Percentiles rank a stretch among this genome's conserved stretches.
Evolutionary conservation across 2,797 vertebrate species (phyloP).

Genomic region (Oreochromis grahami): DNA sequence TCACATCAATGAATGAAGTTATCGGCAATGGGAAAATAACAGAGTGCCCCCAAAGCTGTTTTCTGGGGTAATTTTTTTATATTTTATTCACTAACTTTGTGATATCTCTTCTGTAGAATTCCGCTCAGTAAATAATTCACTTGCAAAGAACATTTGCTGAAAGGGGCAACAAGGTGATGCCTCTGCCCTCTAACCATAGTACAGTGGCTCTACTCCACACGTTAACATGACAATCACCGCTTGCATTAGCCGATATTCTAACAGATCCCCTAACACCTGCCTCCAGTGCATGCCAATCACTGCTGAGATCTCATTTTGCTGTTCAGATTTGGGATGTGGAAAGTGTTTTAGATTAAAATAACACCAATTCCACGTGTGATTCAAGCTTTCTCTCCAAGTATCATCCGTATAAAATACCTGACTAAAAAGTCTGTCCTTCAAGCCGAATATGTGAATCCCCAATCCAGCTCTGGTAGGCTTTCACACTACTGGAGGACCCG

Average conservation of each 20-base stretch:
- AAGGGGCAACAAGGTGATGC: not conserved
- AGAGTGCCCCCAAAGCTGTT: not conserved
- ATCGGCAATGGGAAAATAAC: not conserved
- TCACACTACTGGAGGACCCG: not conserved
- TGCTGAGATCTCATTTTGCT: not conserved
- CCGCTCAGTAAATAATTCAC: not conserved
- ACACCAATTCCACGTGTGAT: not conserved
- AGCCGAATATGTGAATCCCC: not conserved
- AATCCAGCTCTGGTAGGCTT: not conserved
- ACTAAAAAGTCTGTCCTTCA: not conserved
- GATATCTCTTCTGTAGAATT: not conserved
- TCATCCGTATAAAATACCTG: not conserved
- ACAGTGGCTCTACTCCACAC: not conserved
- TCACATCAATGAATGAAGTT: not conserved
- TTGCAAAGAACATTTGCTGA: not conserved
- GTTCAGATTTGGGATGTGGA: not conserved
- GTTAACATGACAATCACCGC: not conserved
- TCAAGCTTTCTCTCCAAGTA: not conserved
- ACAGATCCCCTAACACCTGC: not conserved
- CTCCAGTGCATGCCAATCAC: not conserved
- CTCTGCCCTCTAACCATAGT: not conserved
- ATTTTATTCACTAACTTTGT: not conserved
- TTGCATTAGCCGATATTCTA: not conserved
- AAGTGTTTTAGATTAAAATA: conserved; percentile 5
- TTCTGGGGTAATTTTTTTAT: not conserved